Percentiles rank a stretch among this genome's conserved stretches.
These are phyloP conservation scores for Physocephala rufipes DNA, from an alignment of 2,888 invertebrate species.

Conservation along the genomic window DNA sequence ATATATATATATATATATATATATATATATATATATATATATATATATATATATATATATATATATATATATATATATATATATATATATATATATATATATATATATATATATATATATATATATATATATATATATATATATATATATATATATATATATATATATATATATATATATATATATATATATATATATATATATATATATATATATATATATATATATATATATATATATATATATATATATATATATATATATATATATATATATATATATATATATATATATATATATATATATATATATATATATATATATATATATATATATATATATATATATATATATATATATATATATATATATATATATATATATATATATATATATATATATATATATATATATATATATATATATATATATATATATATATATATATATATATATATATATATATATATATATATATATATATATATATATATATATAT, in stretches of 20 bases:
- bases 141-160: conserved; percentile 46
- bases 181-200: conserved; percentile 46
- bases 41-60: conserved; percentile 46
- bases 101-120: conserved; percentile 46
- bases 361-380: conserved; percentile 45
- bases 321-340: conserved; percentile 46
- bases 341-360: conserved; percentile 44
- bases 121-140: conserved; percentile 44
- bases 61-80: conserved; percentile 44
- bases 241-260: conserved; percentile 46
- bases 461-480: conserved; percentile 46
- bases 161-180: conserved; percentile 44
- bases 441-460: conserved; percentile 44
- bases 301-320: conserved; percentile 44
- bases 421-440: conserved; percentile 46
- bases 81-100: conserved; percentile 45
- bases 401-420: conserved; percentile 44
- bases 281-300: conserved; percentile 46
- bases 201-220: conserved; percentile 44
- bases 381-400: conserved; percentile 46
- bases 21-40: conserved; percentile 44
- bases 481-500: conserved; percentile 44
- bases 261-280: conserved; percentile 44
- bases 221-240: conserved; percentile 45
- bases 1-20: conserved; percentile 46